Evolutionary conservation across 2,888 invertebrate genomes (phyloP).

Genomic region (Hirtodrosophila histrioides): DNA sequence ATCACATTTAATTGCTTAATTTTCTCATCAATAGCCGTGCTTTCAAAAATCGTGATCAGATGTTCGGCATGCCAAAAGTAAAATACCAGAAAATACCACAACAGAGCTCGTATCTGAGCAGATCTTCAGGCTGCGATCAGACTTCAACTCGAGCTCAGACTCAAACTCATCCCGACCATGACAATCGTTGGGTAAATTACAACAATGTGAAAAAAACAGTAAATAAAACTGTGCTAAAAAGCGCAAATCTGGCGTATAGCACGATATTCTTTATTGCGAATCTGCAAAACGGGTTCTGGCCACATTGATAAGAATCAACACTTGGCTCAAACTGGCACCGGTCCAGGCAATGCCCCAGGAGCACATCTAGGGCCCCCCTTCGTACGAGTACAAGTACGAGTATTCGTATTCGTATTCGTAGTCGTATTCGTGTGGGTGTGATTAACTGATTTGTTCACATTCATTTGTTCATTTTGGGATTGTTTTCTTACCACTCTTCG

Average conservation of each 20-base stretch:
- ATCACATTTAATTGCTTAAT: conserved; percentile 72
- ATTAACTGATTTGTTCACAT: conserved; percentile 84
- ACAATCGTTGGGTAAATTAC: conserved; percentile 52
- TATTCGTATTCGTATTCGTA: conserved; percentile 10
- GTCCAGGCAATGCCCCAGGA: conserved; percentile 34
- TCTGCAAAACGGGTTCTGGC: conserved; percentile 68
- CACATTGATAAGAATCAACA: conserved; percentile 77
- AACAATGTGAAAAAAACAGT: conserved; percentile 59
- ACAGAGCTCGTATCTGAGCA: conserved; percentile 21
- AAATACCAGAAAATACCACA: conserved; percentile 40
- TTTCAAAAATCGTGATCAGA: conserved; percentile 68
- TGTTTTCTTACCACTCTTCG: conserved; percentile 35
- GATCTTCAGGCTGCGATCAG: conserved; percentile 33
- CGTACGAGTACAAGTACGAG: neutral
- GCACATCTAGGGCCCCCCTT: conserved; percentile 32
- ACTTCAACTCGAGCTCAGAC: conserved; percentile 13
- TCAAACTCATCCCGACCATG: conserved; percentile 59
- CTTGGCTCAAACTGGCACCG: conserved; percentile 39
- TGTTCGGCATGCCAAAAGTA: conserved; percentile 54
- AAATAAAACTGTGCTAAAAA: conserved; percentile 68
- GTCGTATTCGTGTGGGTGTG: conserved; percentile 81
- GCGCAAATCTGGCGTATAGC: conserved; percentile 79
- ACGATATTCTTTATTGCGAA: conserved; percentile 81
- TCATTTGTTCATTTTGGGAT: conserved; percentile 78
- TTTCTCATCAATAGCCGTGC: conserved; percentile 62